Evolutionary conservation across 2,888 invertebrate species (phyloP).

Genomic region (Temnothorax unifasciatus): DNA sequence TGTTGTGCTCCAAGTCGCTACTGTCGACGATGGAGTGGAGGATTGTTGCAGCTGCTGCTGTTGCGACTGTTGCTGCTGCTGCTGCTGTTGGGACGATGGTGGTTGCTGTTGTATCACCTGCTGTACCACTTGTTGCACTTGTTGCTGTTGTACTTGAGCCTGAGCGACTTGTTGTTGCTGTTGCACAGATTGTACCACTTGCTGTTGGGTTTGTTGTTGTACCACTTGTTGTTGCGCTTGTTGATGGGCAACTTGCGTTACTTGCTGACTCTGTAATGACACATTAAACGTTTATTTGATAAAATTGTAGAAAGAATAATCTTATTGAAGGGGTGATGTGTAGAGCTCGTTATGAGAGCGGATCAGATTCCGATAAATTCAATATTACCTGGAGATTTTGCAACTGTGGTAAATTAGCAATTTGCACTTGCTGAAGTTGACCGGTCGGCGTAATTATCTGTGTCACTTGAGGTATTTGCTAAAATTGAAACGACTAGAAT

Average conservation of each 20-base stretch:
- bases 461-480: conserved; percentile 91
- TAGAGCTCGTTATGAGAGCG: neutral
- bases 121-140: conserved; percentile 78
- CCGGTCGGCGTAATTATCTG: conserved; percentile 96
- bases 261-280: conserved; percentile 81
- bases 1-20: conserved; percentile 84
- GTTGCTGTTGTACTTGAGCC: conserved; percentile 79
- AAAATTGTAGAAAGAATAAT: neutral
- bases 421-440: conserved; percentile 96
- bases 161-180: conserved; percentile 79
- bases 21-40: conserved; percentile 83
- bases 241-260: conserved; percentile 79
- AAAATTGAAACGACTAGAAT: conserved; percentile 79
- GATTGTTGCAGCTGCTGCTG: conserved; percentile 83
- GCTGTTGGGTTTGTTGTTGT: conserved; percentile 78
- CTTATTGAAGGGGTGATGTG: neutral
- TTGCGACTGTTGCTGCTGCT: conserved; percentile 76
- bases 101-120: conserved; percentile 78
- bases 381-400: conserved; percentile 83
- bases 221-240: conserved; percentile 81
- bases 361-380: neutral
- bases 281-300: neutral
- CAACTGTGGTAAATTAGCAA: conserved; percentile 89
- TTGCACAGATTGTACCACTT: conserved; percentile 78
- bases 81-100: conserved; percentile 75